Conservation (phyloP, 2,113 vertebrate genomes). For the Merops nubicus region DNA sequence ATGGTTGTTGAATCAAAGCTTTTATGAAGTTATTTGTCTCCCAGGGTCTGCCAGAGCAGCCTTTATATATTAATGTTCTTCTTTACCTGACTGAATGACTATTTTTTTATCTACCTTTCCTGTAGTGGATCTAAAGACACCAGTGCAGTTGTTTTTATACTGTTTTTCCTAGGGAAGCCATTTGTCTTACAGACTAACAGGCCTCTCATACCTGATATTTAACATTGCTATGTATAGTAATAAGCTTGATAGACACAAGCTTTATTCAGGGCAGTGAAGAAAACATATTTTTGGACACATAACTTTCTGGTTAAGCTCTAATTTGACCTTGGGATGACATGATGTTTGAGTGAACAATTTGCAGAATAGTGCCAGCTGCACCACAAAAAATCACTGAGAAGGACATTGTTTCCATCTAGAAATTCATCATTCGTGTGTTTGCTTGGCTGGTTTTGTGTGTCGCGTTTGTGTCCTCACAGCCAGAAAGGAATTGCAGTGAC, state of each 20-base stretch:
- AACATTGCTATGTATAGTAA: neutral
- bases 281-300: neutral
- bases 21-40: neutral
- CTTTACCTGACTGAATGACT: neutral
- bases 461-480: neutral
- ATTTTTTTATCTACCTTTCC: neutral
- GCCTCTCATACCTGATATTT: neutral
- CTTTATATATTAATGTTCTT: neutral
- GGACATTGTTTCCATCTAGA: slow-evolving; percentile 3
- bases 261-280: neutral
- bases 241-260: neutral
- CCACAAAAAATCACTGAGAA: slow-evolving; percentile 19
- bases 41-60: neutral
- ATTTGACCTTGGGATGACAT: slow-evolving; percentile 4
- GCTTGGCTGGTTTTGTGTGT: slow-evolving; percentile 47
- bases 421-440: slow-evolving; percentile 15
- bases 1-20: neutral
- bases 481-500: neutral
- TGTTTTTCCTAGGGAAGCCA: neutral
- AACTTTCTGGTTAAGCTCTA: slow-evolving; percentile 19
- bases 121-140: neutral
- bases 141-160: neutral
- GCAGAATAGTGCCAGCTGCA: slow-evolving; percentile 19
- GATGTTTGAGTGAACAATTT: slow-evolving; percentile 6
- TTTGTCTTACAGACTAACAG: neutral